Percentiles rank a stretch among this genome's conserved stretches.
These are phyloP conservation scores for Drosophila pseudoananassae DNA, from an alignment of 1,140 invertebrate genomes.

Conservation along the genomic window DNA sequence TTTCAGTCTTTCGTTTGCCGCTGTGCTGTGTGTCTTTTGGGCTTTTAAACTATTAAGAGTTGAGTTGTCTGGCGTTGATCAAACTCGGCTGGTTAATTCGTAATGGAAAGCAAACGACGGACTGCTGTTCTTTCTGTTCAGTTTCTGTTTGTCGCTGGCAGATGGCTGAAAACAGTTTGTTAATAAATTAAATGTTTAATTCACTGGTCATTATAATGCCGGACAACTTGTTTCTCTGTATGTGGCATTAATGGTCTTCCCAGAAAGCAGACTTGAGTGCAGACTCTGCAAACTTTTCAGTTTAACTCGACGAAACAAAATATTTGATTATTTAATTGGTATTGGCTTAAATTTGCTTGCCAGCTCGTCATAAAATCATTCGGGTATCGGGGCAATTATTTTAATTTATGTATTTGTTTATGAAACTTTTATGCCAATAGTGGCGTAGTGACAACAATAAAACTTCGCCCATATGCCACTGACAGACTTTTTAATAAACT, in stretches of 20 bases:
- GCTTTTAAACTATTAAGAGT: slow-evolving; percentile 79
- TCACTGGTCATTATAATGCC: slow-evolving; percentile 67
- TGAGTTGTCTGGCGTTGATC: slow-evolving; percentile 65
- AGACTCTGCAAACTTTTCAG: not conserved
- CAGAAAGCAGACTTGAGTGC: not conserved
- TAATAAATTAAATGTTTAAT: slow-evolving; percentile 81
- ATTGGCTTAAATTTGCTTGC: slow-evolving; percentile 23
- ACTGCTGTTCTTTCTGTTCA: slow-evolving; percentile 22
- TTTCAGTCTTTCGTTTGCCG: slow-evolving; percentile 12
- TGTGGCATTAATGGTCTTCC: slow-evolving; percentile 54
- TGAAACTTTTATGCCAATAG: slow-evolving; percentile 65
- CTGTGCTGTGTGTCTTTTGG: slow-evolving; percentile 29
- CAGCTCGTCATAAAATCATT: slow-evolving; percentile 14
- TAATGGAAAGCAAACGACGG: slow-evolving; percentile 62
- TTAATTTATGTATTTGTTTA: slow-evolving; percentile 72
- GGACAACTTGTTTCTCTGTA: slow-evolving; percentile 44
- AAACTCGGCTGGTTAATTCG: slow-evolving; percentile 65
- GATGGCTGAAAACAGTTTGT: slow-evolving; percentile 67
- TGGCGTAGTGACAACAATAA: slow-evolving; percentile 67
- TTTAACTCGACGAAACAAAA: slow-evolving; percentile 22
- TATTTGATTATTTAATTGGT: slow-evolving; percentile 46
- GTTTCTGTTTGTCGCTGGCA: slow-evolving; percentile 28
- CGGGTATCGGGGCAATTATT: slow-evolving; percentile 39
- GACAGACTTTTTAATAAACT: slow-evolving; percentile 78
- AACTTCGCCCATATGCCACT: slow-evolving; percentile 64